These are phyloP conservation scores for Laterallus jamaicensis DNA, from an alignment of 2,113 vertebrate genomes.

Conservation along the genomic window DNA sequence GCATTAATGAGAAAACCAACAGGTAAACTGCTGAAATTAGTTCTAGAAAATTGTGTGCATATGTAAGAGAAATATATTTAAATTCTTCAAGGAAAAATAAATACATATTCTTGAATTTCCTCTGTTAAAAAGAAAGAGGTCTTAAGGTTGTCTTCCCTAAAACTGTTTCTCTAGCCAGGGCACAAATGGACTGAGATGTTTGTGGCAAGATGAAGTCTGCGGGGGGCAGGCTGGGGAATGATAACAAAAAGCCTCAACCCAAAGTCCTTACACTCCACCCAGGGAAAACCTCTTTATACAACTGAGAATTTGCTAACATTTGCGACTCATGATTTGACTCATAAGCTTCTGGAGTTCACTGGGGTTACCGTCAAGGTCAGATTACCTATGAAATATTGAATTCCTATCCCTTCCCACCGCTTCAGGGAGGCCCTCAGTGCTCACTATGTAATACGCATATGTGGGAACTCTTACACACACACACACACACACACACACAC, in stretches of 20 bases:
- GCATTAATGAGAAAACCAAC: neutral
- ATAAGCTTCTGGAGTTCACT: conserved; percentile 29
- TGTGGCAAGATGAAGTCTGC: neutral
- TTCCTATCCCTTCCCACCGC: neutral
- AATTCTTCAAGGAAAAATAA: neutral
- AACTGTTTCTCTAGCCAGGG: neutral
- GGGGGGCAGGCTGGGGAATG: neutral
- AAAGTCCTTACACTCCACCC: neutral
- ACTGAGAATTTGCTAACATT: conserved; percentile 22
- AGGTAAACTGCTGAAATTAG: neutral
- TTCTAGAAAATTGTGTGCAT: neutral
- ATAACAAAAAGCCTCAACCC: neutral
- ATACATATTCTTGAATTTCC: neutral
- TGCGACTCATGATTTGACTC: neutral
- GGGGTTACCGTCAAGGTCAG: conserved; percentile 14
- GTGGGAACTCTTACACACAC: neutral
- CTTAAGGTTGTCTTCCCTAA: neutral
- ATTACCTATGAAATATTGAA: neutral
- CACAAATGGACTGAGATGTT: neutral
- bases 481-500: too few relatives aligned
- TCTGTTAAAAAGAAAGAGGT: neutral
- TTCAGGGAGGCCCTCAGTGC: neutral
- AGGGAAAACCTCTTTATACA: neutral
- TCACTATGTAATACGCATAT: neutral
- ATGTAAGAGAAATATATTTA: neutral